phyloP scores from a whole-genome alignment of 92 coral and sea anemone genomes.

The Porites lobata region DNA sequence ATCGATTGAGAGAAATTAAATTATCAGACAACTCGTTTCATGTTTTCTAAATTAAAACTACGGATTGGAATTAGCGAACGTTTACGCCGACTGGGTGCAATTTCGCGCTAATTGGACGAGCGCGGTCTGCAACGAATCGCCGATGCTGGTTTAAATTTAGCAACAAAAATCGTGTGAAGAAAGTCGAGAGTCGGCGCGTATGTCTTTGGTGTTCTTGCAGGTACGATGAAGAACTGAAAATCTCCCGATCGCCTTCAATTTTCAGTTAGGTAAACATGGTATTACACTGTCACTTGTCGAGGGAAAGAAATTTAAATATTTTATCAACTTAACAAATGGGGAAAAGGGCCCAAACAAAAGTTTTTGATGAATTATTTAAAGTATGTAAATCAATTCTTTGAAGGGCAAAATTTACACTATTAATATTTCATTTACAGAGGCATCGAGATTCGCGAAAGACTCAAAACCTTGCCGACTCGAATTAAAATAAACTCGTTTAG shows the following conservation, averaged over 20 bases:
- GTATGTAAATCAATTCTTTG: slow-evolving; percentile 96
- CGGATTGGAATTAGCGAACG: slow-evolving; percentile 54
- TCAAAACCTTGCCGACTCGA: slow-evolving; percentile 35
- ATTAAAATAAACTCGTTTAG: slow-evolving; percentile 11
- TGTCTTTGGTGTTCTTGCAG: slow-evolving; percentile 7
- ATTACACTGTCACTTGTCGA: slow-evolving; percentile 74
- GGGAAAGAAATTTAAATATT: slow-evolving; percentile 97
- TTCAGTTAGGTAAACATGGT: slow-evolving; percentile 80
- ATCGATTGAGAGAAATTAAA: slow-evolving; percentile 58
- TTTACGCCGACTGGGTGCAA: slow-evolving; percentile 60
- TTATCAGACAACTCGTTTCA: slow-evolving; percentile 65
- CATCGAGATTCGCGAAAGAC: slow-evolving; percentile 57
- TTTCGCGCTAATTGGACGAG: slow-evolving; percentile 72
- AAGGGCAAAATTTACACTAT: slow-evolving; percentile 88
- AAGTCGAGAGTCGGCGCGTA: slow-evolving; percentile 13
- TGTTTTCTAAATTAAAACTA: slow-evolving; percentile 67
- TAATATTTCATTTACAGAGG: slow-evolving; percentile 90
- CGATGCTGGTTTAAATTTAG: slow-evolving; percentile 14
- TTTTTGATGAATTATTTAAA: slow-evolving; percentile 77
- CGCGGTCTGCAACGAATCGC: slow-evolving; percentile 24
- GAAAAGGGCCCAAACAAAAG: slow-evolving; percentile 81
- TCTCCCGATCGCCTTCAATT: slow-evolving; percentile 56
- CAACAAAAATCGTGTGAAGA: slow-evolving; percentile 5
- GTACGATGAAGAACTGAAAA: slow-evolving; percentile 36
- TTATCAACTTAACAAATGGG: slow-evolving; percentile 96